A percentile compares a stretch with the other conserved stretches of the same genome.
These are phyloP conservation scores for Diorhabda elongata DNA, from an alignment of 1,140 invertebrate genomes.

Conservation along the genomic window DNA sequence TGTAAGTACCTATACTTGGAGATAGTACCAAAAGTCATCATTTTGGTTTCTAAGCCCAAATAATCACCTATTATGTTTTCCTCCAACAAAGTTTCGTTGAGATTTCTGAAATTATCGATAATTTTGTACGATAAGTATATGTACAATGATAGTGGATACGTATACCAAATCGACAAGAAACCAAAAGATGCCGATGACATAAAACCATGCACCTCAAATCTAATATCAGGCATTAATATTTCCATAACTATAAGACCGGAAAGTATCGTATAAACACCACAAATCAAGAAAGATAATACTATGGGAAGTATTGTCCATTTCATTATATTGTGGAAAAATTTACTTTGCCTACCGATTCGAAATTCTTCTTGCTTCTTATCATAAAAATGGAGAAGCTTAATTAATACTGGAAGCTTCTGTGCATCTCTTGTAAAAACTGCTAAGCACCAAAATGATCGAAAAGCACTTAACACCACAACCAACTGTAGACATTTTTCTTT, in stretches of 20 bases:
- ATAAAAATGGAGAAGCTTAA: constrained; percentile 21
- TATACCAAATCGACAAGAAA: constrained; percentile 25
- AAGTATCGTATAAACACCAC: constrained; percentile 1
- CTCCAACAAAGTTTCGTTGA: constrained; percentile 24
- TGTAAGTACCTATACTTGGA: constrained; percentile 26
- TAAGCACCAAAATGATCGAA: constrained; percentile 15
- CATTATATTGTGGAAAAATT: background rate
- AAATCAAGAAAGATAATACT: background rate
- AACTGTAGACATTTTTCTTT: background rate
- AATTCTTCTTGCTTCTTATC: constrained; percentile 19
- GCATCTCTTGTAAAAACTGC: constrained; percentile 4
- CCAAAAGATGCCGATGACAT: constrained; percentile 17
- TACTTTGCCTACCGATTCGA: background rate
- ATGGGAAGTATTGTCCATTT: constrained; percentile 14
- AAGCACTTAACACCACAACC: constrained; percentile 12
- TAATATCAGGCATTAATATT: constrained; percentile 12
- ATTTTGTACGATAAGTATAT: constrained; percentile 29
- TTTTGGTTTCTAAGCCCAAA: constrained; percentile 9
- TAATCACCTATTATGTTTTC: constrained; percentile 12
- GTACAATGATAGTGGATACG: constrained; percentile 21
- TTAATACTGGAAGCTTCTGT: constrained; percentile 21
- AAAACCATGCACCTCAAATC: background rate
- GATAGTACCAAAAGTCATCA: constrained; percentile 16
- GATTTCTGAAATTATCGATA: constrained; percentile 20
- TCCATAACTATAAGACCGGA: constrained; percentile 3